Base-by-base conservation (phyloP, 2,113 vertebrate genomes). In the Stigmatopora argus region DNA sequence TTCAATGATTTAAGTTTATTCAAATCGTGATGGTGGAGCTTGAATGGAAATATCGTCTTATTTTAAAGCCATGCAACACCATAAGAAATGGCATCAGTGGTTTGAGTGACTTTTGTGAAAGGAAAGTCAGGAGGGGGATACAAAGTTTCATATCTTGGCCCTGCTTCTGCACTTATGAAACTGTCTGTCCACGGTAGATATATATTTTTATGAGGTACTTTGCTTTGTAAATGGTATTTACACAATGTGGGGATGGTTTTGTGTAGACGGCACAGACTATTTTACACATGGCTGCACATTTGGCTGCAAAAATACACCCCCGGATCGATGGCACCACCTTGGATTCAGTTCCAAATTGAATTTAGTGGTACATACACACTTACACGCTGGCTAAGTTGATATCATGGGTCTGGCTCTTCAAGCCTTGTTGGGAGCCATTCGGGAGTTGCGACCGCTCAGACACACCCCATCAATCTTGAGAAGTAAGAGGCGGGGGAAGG, bases 391-490 rank as follows among this genome's bases (percentile, higher is more conserved):
- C 57, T 45, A 61, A 44, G 38, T 61, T 45, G 19, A 61, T 61
- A 45, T 44, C n/a, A 34, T 7, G 26, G 56, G 56, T 13, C 18
- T 7, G 55, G 34, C 55, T 41, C 6, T n/a, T 18, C 35, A 19
- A 18, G 58, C 35, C 38, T 10, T 9, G 18, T 60, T 60, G 11
- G 34, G 58, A 60, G 58, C 35, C 35, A 60, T 41, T 19, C n/a
- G 58, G 58, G 57, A 41, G 58, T 35, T 41, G n/a, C 18, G 18
- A 60, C 17, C 35, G 35, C 35, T 60, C 58, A 60, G 58, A 44
- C 58, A 60, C 58, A 60, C 58, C 58, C 58, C 35, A 60, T 60
- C 58, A n/a, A 60, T 60, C 58, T 41, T 2, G 18, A 18, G 38
- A 60, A 38, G 35, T n/a, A n/a, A 53, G 21, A 21, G 19, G 51